phyloP scores from a whole-genome alignment of 2,888 invertebrate genomes.

The Patella pellucida region DNA sequence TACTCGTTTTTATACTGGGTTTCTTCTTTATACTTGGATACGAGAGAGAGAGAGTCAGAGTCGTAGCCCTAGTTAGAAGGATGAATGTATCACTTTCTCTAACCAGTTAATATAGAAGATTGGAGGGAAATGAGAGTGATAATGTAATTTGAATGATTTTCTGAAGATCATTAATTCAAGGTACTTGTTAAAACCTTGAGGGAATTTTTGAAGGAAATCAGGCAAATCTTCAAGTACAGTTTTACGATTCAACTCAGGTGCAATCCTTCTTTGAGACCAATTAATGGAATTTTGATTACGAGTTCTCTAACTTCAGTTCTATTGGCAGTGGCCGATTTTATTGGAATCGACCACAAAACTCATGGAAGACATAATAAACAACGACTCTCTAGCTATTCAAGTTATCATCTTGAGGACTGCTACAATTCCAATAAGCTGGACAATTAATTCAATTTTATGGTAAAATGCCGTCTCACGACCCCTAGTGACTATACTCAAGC shows the following conservation, averaged over 20 bases:
- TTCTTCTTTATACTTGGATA: neutral
- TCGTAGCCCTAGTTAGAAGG: no score
- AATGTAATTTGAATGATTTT: slow-evolving; percentile 11
- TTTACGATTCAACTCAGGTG: slow-evolving; percentile 11
- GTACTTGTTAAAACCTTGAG: slow-evolving; percentile 10
- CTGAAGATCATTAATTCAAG: slow-evolving; percentile 9
- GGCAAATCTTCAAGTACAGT: slow-evolving; percentile 3
- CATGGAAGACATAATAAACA: slow-evolving; percentile 10
- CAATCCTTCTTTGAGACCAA: slow-evolving; percentile 10
- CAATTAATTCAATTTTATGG: slow-evolving; percentile 27
- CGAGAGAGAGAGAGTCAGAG: no score
- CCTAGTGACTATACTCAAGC: slow-evolving; percentile 17
- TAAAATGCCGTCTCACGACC: slow-evolving; percentile 24
- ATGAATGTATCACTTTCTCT: no score
- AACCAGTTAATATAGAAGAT: no score
- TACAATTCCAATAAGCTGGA: slow-evolving; percentile 24
- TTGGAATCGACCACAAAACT: neutral
- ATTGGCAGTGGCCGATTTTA: slow-evolving; percentile 5
- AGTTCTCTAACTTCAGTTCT: slow-evolving; percentile 9
- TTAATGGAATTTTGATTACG: slow-evolving; percentile 11
- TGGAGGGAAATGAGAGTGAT: neutral
- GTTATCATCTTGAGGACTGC: slow-evolving; percentile 13
- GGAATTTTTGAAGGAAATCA: slow-evolving; percentile 4
- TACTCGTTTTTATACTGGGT: neutral
- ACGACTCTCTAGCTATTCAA: slow-evolving; percentile 10